These are phyloP conservation scores for Carcharodon carcharias DNA, from an alignment of 2,797 vertebrate species.

Conservation along the genomic window DNA sequence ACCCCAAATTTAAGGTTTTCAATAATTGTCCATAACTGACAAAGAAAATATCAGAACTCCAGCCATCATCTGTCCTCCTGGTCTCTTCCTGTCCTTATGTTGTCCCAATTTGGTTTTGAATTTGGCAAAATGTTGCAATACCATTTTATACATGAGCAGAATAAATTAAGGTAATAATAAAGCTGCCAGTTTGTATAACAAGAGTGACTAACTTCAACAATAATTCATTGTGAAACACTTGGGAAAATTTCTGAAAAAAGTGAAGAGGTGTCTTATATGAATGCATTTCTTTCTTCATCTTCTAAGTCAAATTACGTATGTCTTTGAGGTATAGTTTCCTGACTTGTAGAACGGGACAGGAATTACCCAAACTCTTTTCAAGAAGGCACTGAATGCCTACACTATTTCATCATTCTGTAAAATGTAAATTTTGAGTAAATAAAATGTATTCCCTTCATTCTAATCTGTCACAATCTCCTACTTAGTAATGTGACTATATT, in stretches of 20 bases:
- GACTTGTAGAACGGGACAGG: not conserved
- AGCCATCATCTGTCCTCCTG: not conserved
- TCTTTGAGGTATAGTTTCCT: not conserved
- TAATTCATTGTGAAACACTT: not conserved
- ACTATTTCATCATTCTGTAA: not conserved
- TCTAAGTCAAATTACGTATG: not conserved
- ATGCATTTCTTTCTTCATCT: not conserved
- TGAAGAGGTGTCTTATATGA: not conserved
- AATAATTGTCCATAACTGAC: not conserved
- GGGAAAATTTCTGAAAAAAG: not conserved
- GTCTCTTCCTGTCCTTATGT: not conserved
- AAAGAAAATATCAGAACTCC: not conserved
- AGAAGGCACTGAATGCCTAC: not conserved
- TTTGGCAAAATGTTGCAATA: not conserved
- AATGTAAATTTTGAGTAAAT: not conserved
- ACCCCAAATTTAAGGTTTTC: not conserved
- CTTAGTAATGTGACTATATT: not conserved
- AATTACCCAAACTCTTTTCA: not conserved
- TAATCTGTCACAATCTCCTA: not conserved
- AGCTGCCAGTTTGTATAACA: not conserved
- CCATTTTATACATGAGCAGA: not conserved
- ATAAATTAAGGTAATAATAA: not conserved
- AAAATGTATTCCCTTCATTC: not conserved
- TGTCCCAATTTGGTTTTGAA: not conserved
- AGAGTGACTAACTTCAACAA: not conserved